Evolutionary conservation across 2,888 invertebrate genomes (phyloP), one percentile per base, ranked within the genome.

Genomic region (Apamea sordens): DNA sequence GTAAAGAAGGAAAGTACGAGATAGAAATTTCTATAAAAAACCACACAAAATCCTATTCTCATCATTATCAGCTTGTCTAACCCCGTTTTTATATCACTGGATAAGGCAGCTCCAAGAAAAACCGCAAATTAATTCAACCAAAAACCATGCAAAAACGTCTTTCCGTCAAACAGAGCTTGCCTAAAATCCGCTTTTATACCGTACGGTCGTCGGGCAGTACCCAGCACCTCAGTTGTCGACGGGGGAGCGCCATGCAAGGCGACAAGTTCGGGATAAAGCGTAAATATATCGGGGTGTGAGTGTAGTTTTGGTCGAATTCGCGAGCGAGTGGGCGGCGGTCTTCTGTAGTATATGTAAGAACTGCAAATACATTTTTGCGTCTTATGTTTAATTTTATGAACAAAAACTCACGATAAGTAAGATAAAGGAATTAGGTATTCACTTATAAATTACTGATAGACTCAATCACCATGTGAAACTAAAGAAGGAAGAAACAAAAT

Each of bases 221-320:
- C 73, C 67, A 83, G 74, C 73, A 75, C 84, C 84, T 85, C 84
- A 67, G 87, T 36, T 13, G 75, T 73, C 71, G 82, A 10, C 73
- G 80, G 80, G 87, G 85, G 85, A 87, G 77, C 63, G 61, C n/a
- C 83, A 73, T 75, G 89, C 90, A 91, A 91, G 91, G 93, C 93
- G 93, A 94, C 95, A 95, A 94, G 93, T 95, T 93, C 85, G 90
- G 93, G 92, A 93, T 93, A 92, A 94, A 93, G 92, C 92, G 92
- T 94, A 94, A 95, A 95, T 95, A 94, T 93, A 92, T 93, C 87
- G 91, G 92, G 90, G 95, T 95, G 95, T 93, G 96, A 92, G 95
- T 93, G 94, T 96, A 95, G 95, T 95, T 95, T 95, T 93, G 93
- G 94, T 90, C 92, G 91, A 93, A 93, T 91, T 94, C 95, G 95